These are phyloP conservation scores for Tribolium freemani DNA, from an alignment of 2,888 invertebrate species.

Conservation along the genomic window DNA sequence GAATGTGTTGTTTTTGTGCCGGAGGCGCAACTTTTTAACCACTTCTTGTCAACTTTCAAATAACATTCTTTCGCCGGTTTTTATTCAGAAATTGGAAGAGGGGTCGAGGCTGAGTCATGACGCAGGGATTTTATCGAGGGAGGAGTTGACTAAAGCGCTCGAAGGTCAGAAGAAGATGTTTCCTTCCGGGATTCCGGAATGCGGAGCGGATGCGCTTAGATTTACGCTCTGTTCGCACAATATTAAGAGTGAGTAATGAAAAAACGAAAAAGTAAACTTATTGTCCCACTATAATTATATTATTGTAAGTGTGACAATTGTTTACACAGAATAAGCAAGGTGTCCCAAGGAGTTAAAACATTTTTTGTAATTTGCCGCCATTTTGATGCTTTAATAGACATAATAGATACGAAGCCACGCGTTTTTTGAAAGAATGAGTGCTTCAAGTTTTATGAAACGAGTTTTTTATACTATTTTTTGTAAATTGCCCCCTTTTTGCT, in stretches of 20 bases:
- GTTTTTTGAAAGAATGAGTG: too few species aligned
- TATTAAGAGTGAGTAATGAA: conserved; percentile 63
- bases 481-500: too few species aligned
- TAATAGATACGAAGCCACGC: too few species aligned
- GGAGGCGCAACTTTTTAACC: background rate
- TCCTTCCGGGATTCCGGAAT: conserved; percentile 94
- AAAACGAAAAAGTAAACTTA: background rate
- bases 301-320: too few species aligned
- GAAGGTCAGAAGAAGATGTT: conserved; percentile 70
- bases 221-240: conserved; percentile 74
- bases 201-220: conserved; percentile 94
- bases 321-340: too few species aligned
- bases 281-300: too few species aligned
- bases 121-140: conserved; percentile 61
- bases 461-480: too few species aligned
- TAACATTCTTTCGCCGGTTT: conserved; percentile 17
- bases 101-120: conserved; percentile 53
- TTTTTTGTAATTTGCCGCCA: too few species aligned
- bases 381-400: too few species aligned
- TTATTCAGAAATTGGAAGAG: conserved; percentile 58
- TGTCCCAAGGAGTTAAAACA: too few species aligned
- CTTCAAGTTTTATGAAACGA: too few species aligned
- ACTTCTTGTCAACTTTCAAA: background rate
- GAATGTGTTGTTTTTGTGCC: background rate
- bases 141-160: conserved; percentile 66